Evolutionary conservation across 2,888 invertebrate genomes (phyloP), one percentile per base, ranked within the genome.

Genomic region (Nudaria mundana): DNA sequence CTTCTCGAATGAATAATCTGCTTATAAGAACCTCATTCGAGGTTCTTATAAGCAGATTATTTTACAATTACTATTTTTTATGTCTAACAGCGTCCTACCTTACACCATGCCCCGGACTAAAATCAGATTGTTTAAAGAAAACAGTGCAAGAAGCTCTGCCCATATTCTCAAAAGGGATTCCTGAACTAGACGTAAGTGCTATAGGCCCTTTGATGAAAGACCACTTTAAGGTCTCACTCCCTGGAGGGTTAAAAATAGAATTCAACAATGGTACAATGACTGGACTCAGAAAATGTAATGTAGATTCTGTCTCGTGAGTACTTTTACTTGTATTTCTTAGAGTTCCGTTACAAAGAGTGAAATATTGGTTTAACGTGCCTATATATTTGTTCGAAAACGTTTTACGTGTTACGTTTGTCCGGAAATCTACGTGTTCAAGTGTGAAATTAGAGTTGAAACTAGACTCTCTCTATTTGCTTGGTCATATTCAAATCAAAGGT

Each of bases 231-330:
- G 20, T 81, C 5, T 48, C 64, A 0, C 56, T 84, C 0, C 72
- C 82, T 0, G 84, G 84, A 6, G 66, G 61, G 0, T 68, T 85
- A 4, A 76, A 71, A 48, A 49, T 84, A 4, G 58, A 72, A 8
- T 52, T 84, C 2, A 43, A 39, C 5, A 64, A 83, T 41, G 81
- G 80, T 16, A 52, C 49, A n/a, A 26, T 73, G 22, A 76, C 71
- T 23, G 85, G 85, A 5, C 39, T 81, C n/a, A 66, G 58, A 32
- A 81, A 81, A 42, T 85, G 85, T 31, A 44, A 52, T 0, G 68
- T 85, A 1, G 76, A 83, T 36, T 58, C 66, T 13, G 72, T 63
- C 0, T 51, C 52, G 79, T 81, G 45, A 72, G 77, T 68, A 33
- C 18, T 37, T 30, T 37, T 11, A 6, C n/a, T 29, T 12, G 36